A percentile compares a stretch with the other conserved stretches of the same genome.
These are phyloP conservation scores for Ramphastos sulfuratus DNA, from an alignment of 2,113 vertebrate species.

Conservation along the genomic window DNA sequence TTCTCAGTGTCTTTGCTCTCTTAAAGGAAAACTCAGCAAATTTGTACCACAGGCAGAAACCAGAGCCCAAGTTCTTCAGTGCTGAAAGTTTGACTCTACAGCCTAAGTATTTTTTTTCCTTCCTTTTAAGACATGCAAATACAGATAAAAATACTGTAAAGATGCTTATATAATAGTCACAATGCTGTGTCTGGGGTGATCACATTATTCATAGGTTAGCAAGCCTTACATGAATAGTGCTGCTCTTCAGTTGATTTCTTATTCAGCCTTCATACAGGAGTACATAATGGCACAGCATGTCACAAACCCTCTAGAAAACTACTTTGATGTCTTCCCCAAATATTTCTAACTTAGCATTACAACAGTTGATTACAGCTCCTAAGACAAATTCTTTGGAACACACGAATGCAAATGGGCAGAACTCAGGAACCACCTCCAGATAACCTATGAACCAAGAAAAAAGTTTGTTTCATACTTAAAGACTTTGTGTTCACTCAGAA, in stretches of 20 bases:
- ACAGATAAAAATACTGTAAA: background rate
- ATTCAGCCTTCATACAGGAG: slow-evolving; percentile 7
- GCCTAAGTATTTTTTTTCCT: background rate
- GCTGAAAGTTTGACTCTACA: background rate
- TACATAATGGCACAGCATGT: slow-evolving; percentile 1
- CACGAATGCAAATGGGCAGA: background rate
- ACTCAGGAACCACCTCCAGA: background rate
- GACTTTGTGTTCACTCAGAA: background rate
- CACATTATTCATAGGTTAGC: slow-evolving; percentile 27
- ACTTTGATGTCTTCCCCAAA: slow-evolving; percentile 34
- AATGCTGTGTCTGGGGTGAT: background rate
- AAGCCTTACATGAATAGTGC: background rate
- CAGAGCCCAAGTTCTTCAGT: background rate
- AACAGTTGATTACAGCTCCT: background rate
- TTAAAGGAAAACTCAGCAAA: background rate
- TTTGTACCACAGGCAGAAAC: background rate
- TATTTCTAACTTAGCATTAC: slow-evolving; percentile 38
- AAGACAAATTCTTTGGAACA: background rate
- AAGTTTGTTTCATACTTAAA: slow-evolving; percentile 5
- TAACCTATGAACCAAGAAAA: slow-evolving; percentile 7
- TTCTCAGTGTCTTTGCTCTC: background rate
- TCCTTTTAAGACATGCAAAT: background rate
- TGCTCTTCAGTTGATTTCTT: slow-evolving; percentile 50
- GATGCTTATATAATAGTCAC: background rate
- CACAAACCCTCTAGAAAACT: slow-evolving; percentile 10